Conservation (phyloP, 2,888 invertebrate species). For the Agrochola litura region DNA sequence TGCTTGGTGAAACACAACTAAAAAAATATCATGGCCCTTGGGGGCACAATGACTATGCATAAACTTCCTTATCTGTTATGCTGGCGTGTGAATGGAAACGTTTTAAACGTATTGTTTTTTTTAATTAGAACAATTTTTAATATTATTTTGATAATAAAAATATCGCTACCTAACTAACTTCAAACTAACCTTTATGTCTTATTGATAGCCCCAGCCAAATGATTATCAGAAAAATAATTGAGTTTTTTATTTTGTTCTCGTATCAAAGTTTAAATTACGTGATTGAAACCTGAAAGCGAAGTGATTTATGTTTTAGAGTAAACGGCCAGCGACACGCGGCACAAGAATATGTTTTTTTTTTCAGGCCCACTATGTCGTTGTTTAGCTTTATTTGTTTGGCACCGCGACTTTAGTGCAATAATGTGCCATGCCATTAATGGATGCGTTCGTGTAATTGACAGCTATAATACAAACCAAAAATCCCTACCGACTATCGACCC, state of each 20-base stretch:
- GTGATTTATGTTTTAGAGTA: neutral
- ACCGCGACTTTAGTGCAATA: neutral
- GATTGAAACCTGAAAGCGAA: neutral
- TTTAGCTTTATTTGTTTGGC: neutral
- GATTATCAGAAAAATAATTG: neutral
- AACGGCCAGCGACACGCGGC: too few species aligned
- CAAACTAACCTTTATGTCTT: neutral
- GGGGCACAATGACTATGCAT: neutral
- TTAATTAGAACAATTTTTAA: neutral
- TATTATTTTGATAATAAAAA: neutral
- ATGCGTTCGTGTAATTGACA: neutral
- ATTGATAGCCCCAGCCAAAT: constrained; percentile 7
- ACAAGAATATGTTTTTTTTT: too few species aligned
- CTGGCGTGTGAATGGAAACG: neutral
- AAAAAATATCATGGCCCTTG: neutral
- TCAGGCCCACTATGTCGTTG: rapidly evolving
- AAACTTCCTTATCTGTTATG: neutral
- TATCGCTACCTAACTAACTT: neutral
- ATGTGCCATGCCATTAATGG: neutral
- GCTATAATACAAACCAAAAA: too few species aligned
- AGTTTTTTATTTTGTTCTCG: neutral
- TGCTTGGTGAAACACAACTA: neutral
- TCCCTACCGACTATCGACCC: too few species aligned
- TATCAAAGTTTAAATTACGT: neutral
- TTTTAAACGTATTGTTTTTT: constrained; percentile 4